A percentile compares a stretch with the other conserved stretches of the same genome.
Evolutionary conservation across 1,140 invertebrate genomes (phyloP).

Genomic region (Apocrypta bakeri): DNA sequence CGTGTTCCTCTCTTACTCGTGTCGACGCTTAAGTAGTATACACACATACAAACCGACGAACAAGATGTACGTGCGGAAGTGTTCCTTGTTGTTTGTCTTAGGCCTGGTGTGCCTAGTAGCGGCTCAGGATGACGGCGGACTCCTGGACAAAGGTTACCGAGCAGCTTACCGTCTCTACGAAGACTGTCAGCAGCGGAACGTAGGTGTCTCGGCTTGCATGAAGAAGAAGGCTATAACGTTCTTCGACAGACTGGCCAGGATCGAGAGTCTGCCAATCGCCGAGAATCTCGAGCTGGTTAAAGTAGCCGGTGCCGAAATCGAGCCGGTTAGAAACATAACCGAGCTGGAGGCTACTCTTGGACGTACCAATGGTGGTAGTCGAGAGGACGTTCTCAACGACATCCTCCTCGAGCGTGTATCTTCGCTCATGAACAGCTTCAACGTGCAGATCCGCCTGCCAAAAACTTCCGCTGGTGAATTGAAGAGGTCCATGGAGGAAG

Average conservation of each 20-base stretch:
- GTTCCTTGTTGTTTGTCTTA: slow-evolving; percentile 61
- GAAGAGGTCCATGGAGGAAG: slow-evolving; percentile 83
- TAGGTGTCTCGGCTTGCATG: slow-evolving; percentile 81
- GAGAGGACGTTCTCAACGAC: slow-evolving; percentile 79
- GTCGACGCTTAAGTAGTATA: not conserved
- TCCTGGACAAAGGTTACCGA: slow-evolving; percentile 70
- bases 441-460: slow-evolving; percentile 83
- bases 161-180: slow-evolving; percentile 69
- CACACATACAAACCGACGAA: not conserved
- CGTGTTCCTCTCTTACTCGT: slow-evolving; percentile 37
- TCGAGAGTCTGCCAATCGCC: slow-evolving; percentile 80
- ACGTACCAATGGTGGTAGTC: slow-evolving; percentile 75
- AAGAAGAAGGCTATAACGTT: slow-evolving; percentile 87
- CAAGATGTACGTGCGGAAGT: slow-evolving; percentile 62
- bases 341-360: slow-evolving; percentile 81
- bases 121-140: slow-evolving; percentile 54
- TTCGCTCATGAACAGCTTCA: slow-evolving; percentile 82
- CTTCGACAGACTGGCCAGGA: slow-evolving; percentile 81
- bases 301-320: slow-evolving; percentile 53
- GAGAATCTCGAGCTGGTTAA: slow-evolving; percentile 80
- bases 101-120: slow-evolving; percentile 47
- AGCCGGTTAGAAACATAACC: slow-evolving; percentile 73
- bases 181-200: slow-evolving; percentile 69
- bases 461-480: slow-evolving; percentile 81
- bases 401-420: slow-evolving; percentile 83